These are phyloP conservation scores for Drosophila insularis DNA, from an alignment of 1,140 invertebrate genomes.

Conservation along the genomic window DNA sequence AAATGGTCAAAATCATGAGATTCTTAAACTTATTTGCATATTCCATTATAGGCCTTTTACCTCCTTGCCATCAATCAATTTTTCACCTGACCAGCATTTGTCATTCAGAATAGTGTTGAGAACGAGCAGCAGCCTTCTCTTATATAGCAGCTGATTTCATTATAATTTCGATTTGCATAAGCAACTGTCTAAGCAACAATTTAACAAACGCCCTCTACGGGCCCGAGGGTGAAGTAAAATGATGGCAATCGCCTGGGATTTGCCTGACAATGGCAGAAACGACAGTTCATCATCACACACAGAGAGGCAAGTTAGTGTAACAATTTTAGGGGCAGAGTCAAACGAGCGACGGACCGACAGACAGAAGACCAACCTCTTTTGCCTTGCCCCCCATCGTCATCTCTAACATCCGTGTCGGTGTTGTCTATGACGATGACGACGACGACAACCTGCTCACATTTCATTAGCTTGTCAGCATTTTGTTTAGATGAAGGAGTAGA, in stretches of 20 bases:
- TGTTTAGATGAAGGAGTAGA: not conserved
- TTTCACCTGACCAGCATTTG: constrained; percentile 20
- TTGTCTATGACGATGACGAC: constrained; percentile 2
- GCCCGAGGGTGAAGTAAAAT: not conserved
- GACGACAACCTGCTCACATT: constrained; percentile 64
- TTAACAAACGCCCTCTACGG: constrained; percentile 24
- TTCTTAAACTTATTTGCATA: constrained; percentile 15
- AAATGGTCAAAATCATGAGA: not conserved
- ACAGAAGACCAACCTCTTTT: not conserved
- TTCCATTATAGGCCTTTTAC: not conserved
- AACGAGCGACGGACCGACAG: no score
- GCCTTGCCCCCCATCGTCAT: not conserved
- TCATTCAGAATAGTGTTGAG: not conserved
- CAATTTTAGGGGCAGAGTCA: constrained; percentile 56
- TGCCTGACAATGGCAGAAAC: constrained; percentile 50
- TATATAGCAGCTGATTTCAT: constrained; percentile 74
- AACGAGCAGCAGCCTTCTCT: not conserved
- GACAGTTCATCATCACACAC: constrained; percentile 41
- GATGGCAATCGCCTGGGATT: constrained; percentile 43
- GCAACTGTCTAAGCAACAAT: constrained; percentile 73
- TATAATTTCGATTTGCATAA: constrained; percentile 81
- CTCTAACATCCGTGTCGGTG: not conserved
- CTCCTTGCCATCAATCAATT: constrained; percentile 34
- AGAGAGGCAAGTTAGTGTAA: constrained; percentile 51
- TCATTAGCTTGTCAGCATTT: constrained; percentile 80